These are phyloP conservation scores for Phymastichus coffea DNA, from an alignment of 1,140 invertebrate species.

Conservation along the genomic window DNA sequence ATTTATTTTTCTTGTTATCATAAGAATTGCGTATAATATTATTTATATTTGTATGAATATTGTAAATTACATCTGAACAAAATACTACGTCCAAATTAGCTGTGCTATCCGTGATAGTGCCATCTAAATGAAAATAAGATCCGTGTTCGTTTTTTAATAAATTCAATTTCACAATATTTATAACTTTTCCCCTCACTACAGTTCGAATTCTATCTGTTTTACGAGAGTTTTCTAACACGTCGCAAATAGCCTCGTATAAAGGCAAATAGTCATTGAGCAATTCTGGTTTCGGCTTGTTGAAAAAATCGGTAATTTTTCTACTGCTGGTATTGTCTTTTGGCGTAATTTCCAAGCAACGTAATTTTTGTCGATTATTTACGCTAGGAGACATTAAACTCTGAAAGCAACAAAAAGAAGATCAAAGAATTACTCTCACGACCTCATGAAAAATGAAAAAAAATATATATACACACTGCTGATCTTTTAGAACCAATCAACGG, in stretches of 20 bases:
- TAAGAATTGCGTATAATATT: too few relatives aligned
- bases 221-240: constrained; percentile 31
- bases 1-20: background rate
- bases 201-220: constrained; percentile 19
- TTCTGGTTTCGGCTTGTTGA: background rate
- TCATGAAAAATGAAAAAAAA: too few relatives aligned
- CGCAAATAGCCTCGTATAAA: constrained; percentile 38
- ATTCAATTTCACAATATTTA: constrained; percentile 34
- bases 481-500: constrained; percentile 26
- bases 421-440: constrained; percentile 2
- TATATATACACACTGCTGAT: constrained; percentile 20
- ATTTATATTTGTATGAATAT: background rate
- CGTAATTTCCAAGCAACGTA: constrained; percentile 30
- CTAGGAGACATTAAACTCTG: constrained; percentile 26
- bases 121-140: constrained; percentile 35
- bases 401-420: background rate
- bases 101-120: constrained; percentile 40
- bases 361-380: constrained; percentile 24
- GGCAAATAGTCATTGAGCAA: background rate
- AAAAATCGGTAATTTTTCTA: constrained; percentile 36
- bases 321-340: constrained; percentile 16
- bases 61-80: constrained; percentile 38
- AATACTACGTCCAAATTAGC: constrained; percentile 41
- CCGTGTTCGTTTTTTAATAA: constrained; percentile 37
- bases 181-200: constrained; percentile 37